Base-by-base conservation (phyloP, 2,797 vertebrate species). In the Sebastiscus tertius region DNA sequence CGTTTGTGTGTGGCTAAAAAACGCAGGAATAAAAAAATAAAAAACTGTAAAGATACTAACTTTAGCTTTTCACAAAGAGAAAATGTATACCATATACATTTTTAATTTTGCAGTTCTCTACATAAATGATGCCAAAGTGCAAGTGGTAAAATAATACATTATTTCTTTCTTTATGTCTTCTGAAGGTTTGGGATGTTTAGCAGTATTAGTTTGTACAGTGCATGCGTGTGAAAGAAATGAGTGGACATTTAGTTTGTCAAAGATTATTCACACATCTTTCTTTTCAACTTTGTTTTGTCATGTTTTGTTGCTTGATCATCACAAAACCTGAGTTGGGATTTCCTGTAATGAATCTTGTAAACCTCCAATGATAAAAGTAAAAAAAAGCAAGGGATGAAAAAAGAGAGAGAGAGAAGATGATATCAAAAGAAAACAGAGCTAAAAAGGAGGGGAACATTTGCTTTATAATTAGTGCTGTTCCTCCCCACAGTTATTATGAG, bases 151-250 rank as follows among this genome's bases (percentile, higher is more conserved):
- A 54, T 54, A 54, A 54, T 54, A 0, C 39, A 16, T 18, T 46
- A 18, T 46, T 18, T 46, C 0, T 46, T 46, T 46, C 42, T 1
- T 46, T 0, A 46, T 18, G 0, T 46, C 0, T 0, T 46, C 42
- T 46, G 42, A 46, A 46, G 16, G 16, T 46, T 18, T 68, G 11
- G 11, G 18, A 52, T 29, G 63, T 46, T 46, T 8, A 49, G 1
- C 10, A 20, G 11, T 54, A 10, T 68, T 8, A 31, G 18, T 13
- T 5, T 67, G 62, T 26, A 7, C 42, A 20, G 16, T 26, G 16
- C 24, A 18, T 52, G 27, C 20, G 8, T 34, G 29, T 6, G 24
- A 42, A 46, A 60, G 22, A 14, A 22, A 24, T 24, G 0, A 22
- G 24, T n/a, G 0, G 49, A 54, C 49, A 9, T 54, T 55, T 11